Evolutionary conservation across 92 coral and sea anemone species (phyloP).

Genomic region (Porites evermanni): DNA sequence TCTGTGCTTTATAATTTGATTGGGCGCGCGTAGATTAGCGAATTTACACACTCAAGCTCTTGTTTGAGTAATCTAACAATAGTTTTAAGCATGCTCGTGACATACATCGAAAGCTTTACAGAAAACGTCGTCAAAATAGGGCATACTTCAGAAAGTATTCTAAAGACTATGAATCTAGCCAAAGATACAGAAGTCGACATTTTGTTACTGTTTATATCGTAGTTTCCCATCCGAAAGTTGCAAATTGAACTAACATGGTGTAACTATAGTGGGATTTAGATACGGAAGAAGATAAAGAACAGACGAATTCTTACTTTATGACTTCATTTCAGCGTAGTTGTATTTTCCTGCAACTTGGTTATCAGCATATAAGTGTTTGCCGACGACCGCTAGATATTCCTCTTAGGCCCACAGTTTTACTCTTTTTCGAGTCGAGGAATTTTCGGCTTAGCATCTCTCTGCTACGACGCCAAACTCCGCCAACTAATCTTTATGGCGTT

Average conservation of each 20-base stretch:
- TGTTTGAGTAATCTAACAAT: not conserved
- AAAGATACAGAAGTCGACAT: not conserved
- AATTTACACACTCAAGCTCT: not conserved
- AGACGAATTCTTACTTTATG: not conserved
- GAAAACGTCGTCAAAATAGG: not conserved
- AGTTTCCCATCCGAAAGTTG: not conserved
- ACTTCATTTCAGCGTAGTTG: too few species aligned
- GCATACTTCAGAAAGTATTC: not conserved
- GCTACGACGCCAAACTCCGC: not conserved
- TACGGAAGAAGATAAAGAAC: not conserved
- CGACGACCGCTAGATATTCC: not conserved
- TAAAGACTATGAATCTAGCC: not conserved
- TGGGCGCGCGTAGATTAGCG: constrained; percentile 19
- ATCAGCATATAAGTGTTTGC: not conserved
- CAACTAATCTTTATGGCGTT: constrained; percentile 29
- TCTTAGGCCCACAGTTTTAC: not conserved
- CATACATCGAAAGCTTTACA: not conserved
- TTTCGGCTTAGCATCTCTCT: not conserved
- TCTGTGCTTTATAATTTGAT: constrained; percentile 16
- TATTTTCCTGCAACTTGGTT: not conserved
- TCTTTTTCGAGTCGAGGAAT: constrained; percentile 12
- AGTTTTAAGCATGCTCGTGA: constrained; percentile 1
- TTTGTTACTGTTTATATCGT: not conserved
- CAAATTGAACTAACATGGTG: not conserved
- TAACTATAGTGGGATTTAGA: not conserved